Evolutionary conservation across 2,797 vertebrate genomes (phyloP).

Genomic region (Sternarchorhynchus goeldii): DNA sequence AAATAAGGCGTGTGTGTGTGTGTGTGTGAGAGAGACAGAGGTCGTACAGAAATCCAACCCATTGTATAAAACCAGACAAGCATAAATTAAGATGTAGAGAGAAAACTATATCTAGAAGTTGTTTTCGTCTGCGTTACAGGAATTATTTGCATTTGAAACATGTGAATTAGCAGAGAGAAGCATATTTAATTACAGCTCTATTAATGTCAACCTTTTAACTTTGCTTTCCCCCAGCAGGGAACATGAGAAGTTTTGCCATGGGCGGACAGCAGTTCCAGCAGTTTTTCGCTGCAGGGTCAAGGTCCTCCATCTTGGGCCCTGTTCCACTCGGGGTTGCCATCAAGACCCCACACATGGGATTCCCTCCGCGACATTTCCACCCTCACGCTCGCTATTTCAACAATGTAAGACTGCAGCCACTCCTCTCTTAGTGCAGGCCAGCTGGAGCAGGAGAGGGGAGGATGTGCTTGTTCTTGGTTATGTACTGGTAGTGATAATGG

Average conservation of each 20-base stretch:
- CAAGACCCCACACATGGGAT: constrained; percentile 83
- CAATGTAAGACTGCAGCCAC: constrained; percentile 71
- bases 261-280: constrained; percentile 88
- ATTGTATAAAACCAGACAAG: background rate
- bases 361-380: constrained; percentile 78
- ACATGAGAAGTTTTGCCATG: constrained; percentile 85
- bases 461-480: background rate
- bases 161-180: background rate
- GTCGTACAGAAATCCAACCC: background rate
- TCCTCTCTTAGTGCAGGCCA: background rate
- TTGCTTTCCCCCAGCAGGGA: constrained; percentile 69
- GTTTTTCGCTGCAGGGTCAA: constrained; percentile 85
- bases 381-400: constrained; percentile 81
- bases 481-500: background rate
- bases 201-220: too few relatives aligned
- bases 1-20: background rate
- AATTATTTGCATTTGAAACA: background rate
- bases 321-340: constrained; percentile 90
- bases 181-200: background rate
- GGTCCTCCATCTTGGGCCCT: constrained; percentile 90
- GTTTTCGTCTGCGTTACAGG: too few relatives aligned
- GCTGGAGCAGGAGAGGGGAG: too few relatives aligned
- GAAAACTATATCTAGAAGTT: too few relatives aligned
- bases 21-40: too few relatives aligned
- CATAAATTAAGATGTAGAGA: background rate